These are phyloP conservation scores for Oncorhynchus masou DNA, from an alignment of 2,113 vertebrate genomes.

Conservation along the genomic window DNA sequence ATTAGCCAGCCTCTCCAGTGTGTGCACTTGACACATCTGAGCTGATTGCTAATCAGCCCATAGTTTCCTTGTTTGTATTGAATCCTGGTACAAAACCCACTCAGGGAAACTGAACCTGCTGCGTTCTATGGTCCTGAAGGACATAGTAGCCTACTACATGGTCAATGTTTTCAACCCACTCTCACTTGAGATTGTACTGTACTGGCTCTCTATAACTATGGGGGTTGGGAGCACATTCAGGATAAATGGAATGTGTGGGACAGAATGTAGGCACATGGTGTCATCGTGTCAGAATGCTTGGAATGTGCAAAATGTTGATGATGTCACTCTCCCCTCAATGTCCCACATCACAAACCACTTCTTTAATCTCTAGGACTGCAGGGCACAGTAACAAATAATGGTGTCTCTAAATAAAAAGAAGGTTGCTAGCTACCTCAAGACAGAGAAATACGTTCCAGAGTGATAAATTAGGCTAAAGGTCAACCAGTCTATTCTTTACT, in stretches of 20 bases:
- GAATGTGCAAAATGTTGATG: constrained; percentile 80
- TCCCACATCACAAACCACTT: constrained; percentile 77
- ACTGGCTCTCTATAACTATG: constrained; percentile 67
- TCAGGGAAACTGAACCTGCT: constrained; percentile 61
- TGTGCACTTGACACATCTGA: constrained; percentile 78
- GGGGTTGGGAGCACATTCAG: not conserved
- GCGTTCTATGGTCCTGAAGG: constrained; percentile 51
- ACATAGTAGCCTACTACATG: constrained; percentile 54
- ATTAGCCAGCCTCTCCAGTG: constrained; percentile 76
- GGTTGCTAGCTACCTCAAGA: constrained; percentile 68
- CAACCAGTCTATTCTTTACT: constrained; percentile 75
- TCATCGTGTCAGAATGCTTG: constrained; percentile 77
- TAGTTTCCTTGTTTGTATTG: constrained; percentile 73
- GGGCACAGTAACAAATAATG: constrained; percentile 37
- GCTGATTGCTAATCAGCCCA: constrained; percentile 78
- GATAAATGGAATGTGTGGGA: constrained; percentile 6
- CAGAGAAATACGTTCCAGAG: constrained; percentile 77
- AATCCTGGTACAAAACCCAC: constrained; percentile 79
- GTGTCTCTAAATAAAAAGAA: constrained; percentile 77
- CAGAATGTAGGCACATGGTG: constrained; percentile 76
- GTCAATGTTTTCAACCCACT: constrained; percentile 74
- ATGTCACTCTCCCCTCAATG: constrained; percentile 81
- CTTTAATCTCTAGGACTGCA: constrained; percentile 70
- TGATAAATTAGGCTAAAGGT: constrained; percentile 85
- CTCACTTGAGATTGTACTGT: constrained; percentile 80